Percentiles rank a stretch among this genome's conserved stretches.
Evolutionary conservation across 2,797 vertebrate genomes (phyloP).

Genomic region (Sternarchorhynchus goeldii): DNA sequence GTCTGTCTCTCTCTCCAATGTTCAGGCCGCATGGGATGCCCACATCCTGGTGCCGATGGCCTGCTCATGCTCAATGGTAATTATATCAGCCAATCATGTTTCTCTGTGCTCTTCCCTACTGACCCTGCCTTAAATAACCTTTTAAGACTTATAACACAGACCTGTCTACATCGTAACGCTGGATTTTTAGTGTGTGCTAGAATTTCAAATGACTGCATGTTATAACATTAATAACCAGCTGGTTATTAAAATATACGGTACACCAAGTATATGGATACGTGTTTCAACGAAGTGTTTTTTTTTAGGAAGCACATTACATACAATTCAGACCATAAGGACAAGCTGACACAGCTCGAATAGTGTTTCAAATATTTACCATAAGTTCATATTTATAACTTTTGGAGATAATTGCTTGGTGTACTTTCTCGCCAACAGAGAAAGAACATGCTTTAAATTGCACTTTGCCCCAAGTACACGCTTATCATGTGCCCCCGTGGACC

Average conservation of each 20-base stretch:
- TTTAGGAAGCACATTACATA: no score
- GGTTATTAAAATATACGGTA: background rate
- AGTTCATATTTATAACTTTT: background rate
- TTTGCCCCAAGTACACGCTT: no score
- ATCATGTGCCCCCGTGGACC: no score
- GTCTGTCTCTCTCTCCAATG: constrained; percentile 61
- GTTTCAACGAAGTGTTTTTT: no score
- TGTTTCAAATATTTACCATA: background rate
- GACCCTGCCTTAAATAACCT: constrained; percentile 18
- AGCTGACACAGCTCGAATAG: no score
- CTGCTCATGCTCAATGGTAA: constrained; percentile 99
- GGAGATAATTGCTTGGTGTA: no score
- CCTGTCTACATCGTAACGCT: background rate
- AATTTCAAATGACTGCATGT: background rate
- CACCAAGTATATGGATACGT: no score
- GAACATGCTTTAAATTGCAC: no score
- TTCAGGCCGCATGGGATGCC: constrained; percentile 93
- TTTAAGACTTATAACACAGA: background rate
- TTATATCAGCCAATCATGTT: constrained; percentile 66
- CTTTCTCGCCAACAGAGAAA: no score
- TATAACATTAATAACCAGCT: background rate
- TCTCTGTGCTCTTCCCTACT: constrained; percentile 1
- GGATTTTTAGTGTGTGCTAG: background rate
- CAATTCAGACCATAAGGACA: no score
- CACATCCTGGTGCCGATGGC: constrained; percentile 93